Conservation (phyloP, 2,888 invertebrate genomes). For the Dryomyza anilis region DNA sequence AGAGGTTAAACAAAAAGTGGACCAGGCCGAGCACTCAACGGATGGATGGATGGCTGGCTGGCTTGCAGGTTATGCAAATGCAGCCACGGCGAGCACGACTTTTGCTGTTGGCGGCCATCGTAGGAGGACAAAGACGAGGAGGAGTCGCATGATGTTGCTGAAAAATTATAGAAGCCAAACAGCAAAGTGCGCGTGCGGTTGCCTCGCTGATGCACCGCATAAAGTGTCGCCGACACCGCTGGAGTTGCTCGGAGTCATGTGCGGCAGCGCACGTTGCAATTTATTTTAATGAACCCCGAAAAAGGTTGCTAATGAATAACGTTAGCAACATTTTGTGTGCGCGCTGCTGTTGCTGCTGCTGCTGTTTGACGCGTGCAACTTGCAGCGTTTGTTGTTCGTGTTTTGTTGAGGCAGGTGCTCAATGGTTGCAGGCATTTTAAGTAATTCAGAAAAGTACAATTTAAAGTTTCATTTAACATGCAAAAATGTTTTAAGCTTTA, state of each 20-base stretch:
- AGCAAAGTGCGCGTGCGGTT: not conserved
- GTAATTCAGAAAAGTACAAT: not conserved
- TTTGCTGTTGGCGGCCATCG: too few relatives aligned
- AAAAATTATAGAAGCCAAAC: not conserved
- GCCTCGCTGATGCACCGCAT: not conserved
- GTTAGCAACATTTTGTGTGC: constrained; percentile 4
- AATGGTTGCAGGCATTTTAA: too few relatives aligned
- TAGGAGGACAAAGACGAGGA: not conserved
- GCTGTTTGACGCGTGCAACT: not conserved
- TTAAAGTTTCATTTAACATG: too few relatives aligned
- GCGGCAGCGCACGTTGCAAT: constrained; percentile 10
- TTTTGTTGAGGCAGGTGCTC: not conserved
- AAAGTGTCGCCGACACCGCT: not conserved
- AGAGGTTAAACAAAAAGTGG: too few relatives aligned
- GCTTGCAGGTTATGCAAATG: too few relatives aligned
- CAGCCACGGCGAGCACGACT: too few relatives aligned
- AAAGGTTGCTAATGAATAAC: constrained; percentile 12
- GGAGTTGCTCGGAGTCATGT: not conserved
- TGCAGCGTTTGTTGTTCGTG: not conserved
- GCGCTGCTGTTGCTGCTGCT: not conserved
- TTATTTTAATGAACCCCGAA: constrained; percentile 20
- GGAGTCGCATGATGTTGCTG: not conserved
- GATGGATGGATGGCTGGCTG: too few relatives aligned
- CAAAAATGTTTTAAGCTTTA: too few relatives aligned
- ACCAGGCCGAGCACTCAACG: too few relatives aligned